A percentile compares a stretch with the other conserved stretches of the same genome.
Evolutionary conservation across 2,888 invertebrate species (phyloP).

Genomic region (Epinotia brunnichana): DNA sequence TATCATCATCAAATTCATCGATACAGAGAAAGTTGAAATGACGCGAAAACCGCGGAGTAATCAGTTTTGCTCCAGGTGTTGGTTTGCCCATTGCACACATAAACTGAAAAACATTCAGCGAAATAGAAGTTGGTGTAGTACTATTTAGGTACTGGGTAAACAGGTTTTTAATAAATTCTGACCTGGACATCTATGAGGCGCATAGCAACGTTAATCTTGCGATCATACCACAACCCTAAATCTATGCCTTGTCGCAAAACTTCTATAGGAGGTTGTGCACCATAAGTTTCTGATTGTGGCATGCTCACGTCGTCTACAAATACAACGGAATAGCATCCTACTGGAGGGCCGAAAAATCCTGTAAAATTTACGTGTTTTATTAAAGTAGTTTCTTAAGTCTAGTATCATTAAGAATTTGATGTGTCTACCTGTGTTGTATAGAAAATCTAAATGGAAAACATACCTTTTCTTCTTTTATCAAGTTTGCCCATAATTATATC

Average conservation of each 20-base stretch:
- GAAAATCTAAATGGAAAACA: not conserved
- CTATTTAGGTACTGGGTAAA: not conserved
- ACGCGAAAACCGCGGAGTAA: slow-evolving; percentile 92
- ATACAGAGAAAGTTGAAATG: slow-evolving; percentile 94
- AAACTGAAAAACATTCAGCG: slow-evolving; percentile 79
- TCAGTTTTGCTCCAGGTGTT: slow-evolving; percentile 91
- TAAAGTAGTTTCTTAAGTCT: not conserved
- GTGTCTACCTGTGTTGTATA: not conserved
- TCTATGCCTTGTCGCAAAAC: slow-evolving; percentile 95
- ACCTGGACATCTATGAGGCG: slow-evolving; percentile 94
- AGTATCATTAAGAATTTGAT: not conserved
- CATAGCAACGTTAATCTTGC: slow-evolving; percentile 90
- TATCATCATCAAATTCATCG: slow-evolving; percentile 94
- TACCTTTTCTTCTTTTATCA: slow-evolving; percentile 94
- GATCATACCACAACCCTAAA: slow-evolving; percentile 95
- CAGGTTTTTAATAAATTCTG: slow-evolving; percentile 42
- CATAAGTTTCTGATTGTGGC: slow-evolving; percentile 94
- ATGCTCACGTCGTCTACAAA: slow-evolving; percentile 99
- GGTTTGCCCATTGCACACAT: slow-evolving; percentile 94
- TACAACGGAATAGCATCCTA: slow-evolving; percentile 93
- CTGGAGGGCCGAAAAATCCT: slow-evolving; percentile 96
- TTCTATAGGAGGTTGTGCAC: slow-evolving; percentile 97
- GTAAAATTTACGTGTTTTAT: slow-evolving; percentile 30
- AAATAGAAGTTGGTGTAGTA: not conserved
- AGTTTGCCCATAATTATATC: slow-evolving; percentile 97